Base-by-base conservation (phyloP, 2,113 vertebrate species). In the Puffinus mauretanicus region DNA sequence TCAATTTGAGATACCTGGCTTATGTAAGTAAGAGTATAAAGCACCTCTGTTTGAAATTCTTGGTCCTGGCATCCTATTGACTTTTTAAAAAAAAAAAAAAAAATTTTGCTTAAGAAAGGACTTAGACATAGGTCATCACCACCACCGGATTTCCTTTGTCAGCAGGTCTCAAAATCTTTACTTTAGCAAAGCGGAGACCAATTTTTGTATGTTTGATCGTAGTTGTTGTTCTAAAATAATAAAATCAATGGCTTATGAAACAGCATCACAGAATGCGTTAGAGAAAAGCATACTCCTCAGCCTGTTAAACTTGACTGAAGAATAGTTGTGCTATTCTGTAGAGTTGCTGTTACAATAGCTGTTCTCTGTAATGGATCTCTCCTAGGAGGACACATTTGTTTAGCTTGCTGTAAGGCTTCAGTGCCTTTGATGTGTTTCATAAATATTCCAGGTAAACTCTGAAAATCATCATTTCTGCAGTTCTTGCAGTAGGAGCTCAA, bases 181-280 rank as follows among this genome's bases (percentile, higher is more conserved):
- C 72, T 81, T 84, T 44, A 79, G 90, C 65, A 49, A 78, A 94
- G 72, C 16, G 13, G 44, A 86, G 83, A 25, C 64, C 70, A 32
- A 1, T 75, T 94, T 84, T 55, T 83, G 10, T 58, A 18, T 73
- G 57, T 78, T 81, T 79, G 67, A 44, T 75, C 0, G 0, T 71
- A 67, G 86, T 13, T 86, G 82, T 65, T 88, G 40, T 88, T 88
- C 72, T 95, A 61, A 86, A 92, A 84, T 62, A 94, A 80, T 88
- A 72, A 76, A 93, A 90, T 90, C 75, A 20, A 90, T 93, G 82
- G 32, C 79, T 95, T 93, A 84, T 52, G 92, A 88, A 96, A 90
- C 67, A 87, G 65, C 81, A 65, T 40, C 78, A 44, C 72, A 51
- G 76, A 92, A 57, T 78, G 83, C 83, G 60, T 92, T 92, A 94